Base-by-base conservation (phyloP, 2,113 vertebrate genomes). In the Pollimyrus isidori region DNA sequence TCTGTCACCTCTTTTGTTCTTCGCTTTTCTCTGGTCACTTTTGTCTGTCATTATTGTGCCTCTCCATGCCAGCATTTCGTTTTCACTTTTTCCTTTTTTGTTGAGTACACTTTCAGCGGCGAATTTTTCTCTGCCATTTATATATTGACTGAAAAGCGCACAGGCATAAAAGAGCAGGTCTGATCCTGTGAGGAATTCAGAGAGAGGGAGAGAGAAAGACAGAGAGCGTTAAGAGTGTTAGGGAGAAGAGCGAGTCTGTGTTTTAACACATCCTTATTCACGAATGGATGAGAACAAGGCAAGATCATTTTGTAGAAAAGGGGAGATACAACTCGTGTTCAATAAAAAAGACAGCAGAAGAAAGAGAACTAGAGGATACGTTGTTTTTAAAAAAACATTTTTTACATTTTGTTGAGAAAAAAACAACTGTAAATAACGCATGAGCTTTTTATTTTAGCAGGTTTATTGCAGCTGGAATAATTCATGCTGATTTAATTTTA, bases 121-220 rank as follows among this genome's bases (percentile, higher is more conserved):
- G 80, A 39, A 86, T 48, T 49, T 84, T 88, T 39, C 56, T 87
- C 46, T 5, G n/a, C 86, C 90, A 35, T 86, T 84, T 65, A 46
- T 50, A 86, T 46, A 30, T 69, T 90, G 84, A 87, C 89, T 93
- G 87, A 93, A 91, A 94, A 89, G 17, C 90, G 93, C 92, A 88
- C 89, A 89, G 92, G 93, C 93, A 92, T 94, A 87, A 92, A 93
- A 94, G 93, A 95, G 93, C 94, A 95, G 94, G 94, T 94, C 94
- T 92, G 93, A 94, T 95, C 95, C 95, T 95, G 92, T 94, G 93
- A 91, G 95, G 95, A 95, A 93, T 95, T 95, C 91, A 93, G 87
- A 90, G 39, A 80, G 88, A 90, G 90, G 88, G 88, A 52, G 90
- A 87, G 86, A 90, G 56, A 89, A 53, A 53, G 52, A 53, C 52